Base-by-base conservation (phyloP, 1,140 invertebrate species). In the Drosophila bocqueti region DNA sequence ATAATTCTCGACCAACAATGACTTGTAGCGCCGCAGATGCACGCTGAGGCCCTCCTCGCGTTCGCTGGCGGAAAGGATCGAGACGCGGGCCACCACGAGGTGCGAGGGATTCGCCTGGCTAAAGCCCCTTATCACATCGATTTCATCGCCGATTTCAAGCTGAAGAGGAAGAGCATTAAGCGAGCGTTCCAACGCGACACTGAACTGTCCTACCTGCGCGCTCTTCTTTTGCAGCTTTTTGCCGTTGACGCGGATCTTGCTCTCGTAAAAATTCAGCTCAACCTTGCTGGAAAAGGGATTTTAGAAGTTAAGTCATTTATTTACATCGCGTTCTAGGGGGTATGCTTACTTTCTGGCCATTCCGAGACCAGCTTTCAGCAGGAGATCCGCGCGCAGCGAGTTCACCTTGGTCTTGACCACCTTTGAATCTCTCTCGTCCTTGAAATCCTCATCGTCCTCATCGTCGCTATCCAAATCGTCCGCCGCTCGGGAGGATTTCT, bases 301-400 rank as follows among this genome's bases (percentile, higher is more conserved):
- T 16, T 0, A 4, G 15, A 16, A 21, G 9, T 29, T 52, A n/a
- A 15, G n/a, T 29, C 13, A 38, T 16, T 9, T 11, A 13, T 24
- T 40, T 6, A 1, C 1, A n/a, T 8, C 1, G 3, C 38, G 5
- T 46, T 16, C 13, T 21, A 0, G 16, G 3, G 13, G 10, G 2
- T 16, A 29, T 10, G 94, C 93, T 93, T 72, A 94, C 94, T 95
- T 96, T 90, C 96, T 94, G 31, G 95, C 94, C 59, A 96, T 93
- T 46, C 94, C 94, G n/a, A 96, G 90, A 15, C 94, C 95, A 57
- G 93, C 93, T 93, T 96, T 96, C 2, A 96, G 79, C 49, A 97
- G 76, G 1, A 92, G 82, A 93, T 97, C 96, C 4, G 95, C 93
- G 66, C 96, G 93, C 66, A 96, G 78, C 4, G 95, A 96, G 64